phyloP scores from a whole-genome alignment of 2,888 invertebrate species.

The Idaea aversata region DNA sequence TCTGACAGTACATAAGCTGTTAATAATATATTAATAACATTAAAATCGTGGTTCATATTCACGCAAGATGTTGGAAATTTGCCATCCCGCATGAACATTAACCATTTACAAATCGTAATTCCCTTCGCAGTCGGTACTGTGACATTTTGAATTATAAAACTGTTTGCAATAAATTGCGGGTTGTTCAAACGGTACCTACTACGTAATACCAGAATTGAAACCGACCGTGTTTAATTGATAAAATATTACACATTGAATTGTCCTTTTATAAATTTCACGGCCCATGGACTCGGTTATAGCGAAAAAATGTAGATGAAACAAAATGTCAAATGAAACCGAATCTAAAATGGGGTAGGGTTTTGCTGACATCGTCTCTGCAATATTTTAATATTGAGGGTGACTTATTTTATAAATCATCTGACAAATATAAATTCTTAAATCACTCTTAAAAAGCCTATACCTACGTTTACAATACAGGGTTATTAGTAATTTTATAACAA shows the following conservation, averaged over 20 bases:
- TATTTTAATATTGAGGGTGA: neutral
- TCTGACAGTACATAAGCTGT: neutral
- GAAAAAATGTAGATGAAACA: slow-evolving; percentile 71
- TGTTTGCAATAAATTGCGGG: slow-evolving; percentile 57
- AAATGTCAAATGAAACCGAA: slow-evolving; percentile 66
- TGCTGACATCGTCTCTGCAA: slow-evolving; percentile 16
- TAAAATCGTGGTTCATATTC: slow-evolving; percentile 28
- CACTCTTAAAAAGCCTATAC: slow-evolving; percentile 5
- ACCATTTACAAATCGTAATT: slow-evolving; percentile 44
- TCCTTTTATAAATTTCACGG: slow-evolving; percentile 72
- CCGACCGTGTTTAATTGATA: slow-evolving; percentile 71
- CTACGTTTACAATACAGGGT: neutral
- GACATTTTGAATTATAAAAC: slow-evolving; percentile 60
- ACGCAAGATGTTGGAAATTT: slow-evolving; percentile 28
- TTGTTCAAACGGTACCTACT: slow-evolving; percentile 58
- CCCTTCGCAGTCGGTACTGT: slow-evolving; percentile 43
- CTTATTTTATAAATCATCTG: neutral
- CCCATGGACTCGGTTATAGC: slow-evolving; percentile 59
- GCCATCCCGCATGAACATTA: slow-evolving; percentile 39
- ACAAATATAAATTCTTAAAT: neutral
- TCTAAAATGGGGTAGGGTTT: slow-evolving; percentile 43
- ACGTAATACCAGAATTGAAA: slow-evolving; percentile 62
- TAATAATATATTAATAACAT: slow-evolving; percentile 22
- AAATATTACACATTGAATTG: slow-evolving; percentile 66
- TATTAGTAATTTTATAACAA: no score